Evolutionary conservation across 2,797 vertebrate genomes (phyloP).

Genomic region (Limosa lapponica): DNA sequence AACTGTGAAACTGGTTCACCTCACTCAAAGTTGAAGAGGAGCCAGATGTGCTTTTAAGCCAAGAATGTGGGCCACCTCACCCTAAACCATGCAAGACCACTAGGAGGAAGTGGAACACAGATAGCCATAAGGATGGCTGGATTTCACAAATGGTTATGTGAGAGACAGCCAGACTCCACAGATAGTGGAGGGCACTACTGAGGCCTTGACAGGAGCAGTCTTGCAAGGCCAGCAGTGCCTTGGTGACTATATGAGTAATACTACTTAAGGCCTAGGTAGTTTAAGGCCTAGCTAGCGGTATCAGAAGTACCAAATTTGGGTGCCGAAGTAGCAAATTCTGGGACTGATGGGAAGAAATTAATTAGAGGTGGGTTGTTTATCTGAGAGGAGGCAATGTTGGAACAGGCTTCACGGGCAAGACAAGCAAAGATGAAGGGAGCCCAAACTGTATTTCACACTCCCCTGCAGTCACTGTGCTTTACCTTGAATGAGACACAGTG

Average conservation of each 20-base stretch:
- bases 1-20: background rate
- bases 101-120: background rate
- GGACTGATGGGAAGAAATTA: background rate
- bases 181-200: accelerated
- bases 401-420: background rate
- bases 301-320: background rate
- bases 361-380: background rate
- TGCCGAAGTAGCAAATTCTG: background rate
- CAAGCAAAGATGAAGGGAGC: background rate
- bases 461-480: background rate
- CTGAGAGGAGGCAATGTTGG: background rate
- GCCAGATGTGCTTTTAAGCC: background rate
- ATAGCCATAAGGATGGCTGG: background rate
- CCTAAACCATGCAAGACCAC: background rate
- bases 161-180: background rate
- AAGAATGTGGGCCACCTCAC: background rate
- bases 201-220: background rate
- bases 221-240: background rate
- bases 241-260: background rate
- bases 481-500: background rate
- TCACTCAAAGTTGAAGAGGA: background rate
- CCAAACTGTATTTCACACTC: background rate
- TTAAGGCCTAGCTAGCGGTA: background rate
- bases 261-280: background rate
- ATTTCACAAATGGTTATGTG: background rate